Conservation (phyloP, 2,113 vertebrate genomes). For the Nematolebias whitei region DNA sequence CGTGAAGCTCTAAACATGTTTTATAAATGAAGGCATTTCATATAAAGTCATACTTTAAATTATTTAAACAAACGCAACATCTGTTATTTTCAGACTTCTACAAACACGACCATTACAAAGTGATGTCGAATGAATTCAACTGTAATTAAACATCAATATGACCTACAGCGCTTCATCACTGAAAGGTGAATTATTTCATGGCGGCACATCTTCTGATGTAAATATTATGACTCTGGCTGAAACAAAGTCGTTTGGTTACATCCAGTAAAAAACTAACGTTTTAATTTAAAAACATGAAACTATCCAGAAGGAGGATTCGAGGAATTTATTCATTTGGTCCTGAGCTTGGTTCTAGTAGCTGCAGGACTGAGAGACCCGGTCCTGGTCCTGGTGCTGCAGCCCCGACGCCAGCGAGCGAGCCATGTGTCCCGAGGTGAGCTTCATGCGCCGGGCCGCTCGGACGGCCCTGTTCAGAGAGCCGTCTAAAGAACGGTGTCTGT, state of each 20-base stretch:
- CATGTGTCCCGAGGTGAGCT: conserved; percentile 77
- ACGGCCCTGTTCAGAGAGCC: conserved; percentile 77
- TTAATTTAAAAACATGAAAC: too few species aligned
- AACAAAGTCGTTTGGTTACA: not conserved
- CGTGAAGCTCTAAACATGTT: too few species aligned
- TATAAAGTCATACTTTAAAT: too few species aligned
- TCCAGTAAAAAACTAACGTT: not conserved
- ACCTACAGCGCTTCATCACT: conserved; percentile 18
- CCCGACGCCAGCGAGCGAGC: conserved; percentile 76
- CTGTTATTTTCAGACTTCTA: not conserved
- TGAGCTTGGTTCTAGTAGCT: conserved; percentile 69
- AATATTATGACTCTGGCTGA: not conserved
- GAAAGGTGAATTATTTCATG: too few species aligned
- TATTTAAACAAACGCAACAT: too few species aligned
- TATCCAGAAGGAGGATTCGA: not conserved
- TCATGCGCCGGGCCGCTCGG: conserved; percentile 76
- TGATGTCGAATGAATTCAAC: too few species aligned
- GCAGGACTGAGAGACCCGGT: conserved; percentile 73
- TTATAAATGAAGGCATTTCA: too few species aligned
- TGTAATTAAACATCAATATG: conserved; percentile 30
- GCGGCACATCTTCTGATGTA: conserved; percentile 12
- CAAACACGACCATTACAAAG: not conserved
- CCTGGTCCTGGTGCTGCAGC: conserved; percentile 69
- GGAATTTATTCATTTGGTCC: conserved; percentile 18
- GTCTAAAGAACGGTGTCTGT: conserved; percentile 52